phyloP scores from a whole-genome alignment of 2,888 invertebrate species.

The Zonitis immaculata region DNA sequence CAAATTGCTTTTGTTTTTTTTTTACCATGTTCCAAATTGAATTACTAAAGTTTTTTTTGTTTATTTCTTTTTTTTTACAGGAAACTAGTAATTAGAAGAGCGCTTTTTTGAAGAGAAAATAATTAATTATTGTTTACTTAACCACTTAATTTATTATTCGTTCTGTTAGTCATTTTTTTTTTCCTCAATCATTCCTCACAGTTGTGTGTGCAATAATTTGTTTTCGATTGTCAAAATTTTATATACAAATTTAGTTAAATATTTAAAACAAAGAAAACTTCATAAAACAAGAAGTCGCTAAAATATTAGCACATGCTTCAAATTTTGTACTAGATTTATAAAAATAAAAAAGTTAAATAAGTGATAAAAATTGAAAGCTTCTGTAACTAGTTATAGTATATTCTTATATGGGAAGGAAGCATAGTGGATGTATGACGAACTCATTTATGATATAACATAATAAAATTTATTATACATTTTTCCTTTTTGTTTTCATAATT shows the following conservation, averaged over 20 bases:
- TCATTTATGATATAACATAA: constrained; percentile 5
- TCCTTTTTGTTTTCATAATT: background rate
- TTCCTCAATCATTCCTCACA: constrained; percentile 28
- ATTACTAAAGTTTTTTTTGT: constrained; percentile 16
- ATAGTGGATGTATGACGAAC: constrained; percentile 3
- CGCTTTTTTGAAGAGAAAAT: background rate
- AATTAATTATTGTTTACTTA: constrained; percentile 7
- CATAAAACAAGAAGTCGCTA: no score
- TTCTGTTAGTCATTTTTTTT: constrained; percentile 16
- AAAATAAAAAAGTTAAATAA: constrained; percentile 1
- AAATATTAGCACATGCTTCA: constrained; percentile 21
- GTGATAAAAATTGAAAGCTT: constrained; percentile 16
- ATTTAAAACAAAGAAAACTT: no score
- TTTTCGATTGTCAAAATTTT: constrained; percentile 16
- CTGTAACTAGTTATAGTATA: constrained; percentile 23
- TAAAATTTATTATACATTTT: constrained; percentile 7
- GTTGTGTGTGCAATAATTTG: constrained; percentile 29
- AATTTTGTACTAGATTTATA: constrained; percentile 9
- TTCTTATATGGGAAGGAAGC: constrained; percentile 23
- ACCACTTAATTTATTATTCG: constrained; percentile 4
- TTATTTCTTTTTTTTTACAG: constrained; percentile 13
- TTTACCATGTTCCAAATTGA: constrained; percentile 6
- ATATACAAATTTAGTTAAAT: constrained; percentile 6
- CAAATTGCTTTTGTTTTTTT: constrained; percentile 8
- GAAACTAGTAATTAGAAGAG: constrained; percentile 8